Evolutionary conservation across 2,797 vertebrate genomes (phyloP).

Genomic region (Babyrousa celebensis): DNA sequence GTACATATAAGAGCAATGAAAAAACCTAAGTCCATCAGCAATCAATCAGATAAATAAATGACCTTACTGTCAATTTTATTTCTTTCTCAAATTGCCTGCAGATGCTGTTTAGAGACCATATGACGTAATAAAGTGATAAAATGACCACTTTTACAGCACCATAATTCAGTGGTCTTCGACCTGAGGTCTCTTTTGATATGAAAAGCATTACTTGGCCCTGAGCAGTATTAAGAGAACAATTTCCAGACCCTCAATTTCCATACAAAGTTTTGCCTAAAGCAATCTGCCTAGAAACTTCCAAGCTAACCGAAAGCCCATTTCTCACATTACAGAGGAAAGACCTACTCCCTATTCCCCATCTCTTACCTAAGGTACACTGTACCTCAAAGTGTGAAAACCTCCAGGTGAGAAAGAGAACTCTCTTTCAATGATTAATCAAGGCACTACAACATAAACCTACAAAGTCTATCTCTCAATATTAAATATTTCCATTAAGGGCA

Average conservation of each 20-base stretch:
- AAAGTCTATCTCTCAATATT: not conserved
- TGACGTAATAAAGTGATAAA: not conserved
- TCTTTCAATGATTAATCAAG: constrained; percentile 18
- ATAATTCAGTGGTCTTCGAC: constrained; percentile 12
- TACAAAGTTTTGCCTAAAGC: not conserved
- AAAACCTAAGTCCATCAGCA: not conserved
- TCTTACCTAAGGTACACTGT: not conserved
- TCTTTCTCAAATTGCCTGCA: not conserved
- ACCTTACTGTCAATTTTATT: not conserved
- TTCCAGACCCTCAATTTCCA: not conserved
- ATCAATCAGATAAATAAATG: not conserved
- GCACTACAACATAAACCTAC: not conserved
- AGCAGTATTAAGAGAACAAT: not conserved
- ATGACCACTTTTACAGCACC: not conserved
- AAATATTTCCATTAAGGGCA: not conserved
- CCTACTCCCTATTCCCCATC: not conserved
- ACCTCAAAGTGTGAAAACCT: not conserved
- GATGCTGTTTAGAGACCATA: not conserved
- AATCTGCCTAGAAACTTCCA: not conserved
- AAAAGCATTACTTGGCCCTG: not conserved
- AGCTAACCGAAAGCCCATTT: not conserved
- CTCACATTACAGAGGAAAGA: not conserved
- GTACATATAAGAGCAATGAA: not conserved
- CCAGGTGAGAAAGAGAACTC: not conserved
- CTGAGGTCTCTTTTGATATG: not conserved